Percentiles rank a stretch among this genome's conserved stretches.
phyloP scores from a whole-genome alignment of 2,113 vertebrate species.

The Dunckerocampus dactyliophorus region DNA sequence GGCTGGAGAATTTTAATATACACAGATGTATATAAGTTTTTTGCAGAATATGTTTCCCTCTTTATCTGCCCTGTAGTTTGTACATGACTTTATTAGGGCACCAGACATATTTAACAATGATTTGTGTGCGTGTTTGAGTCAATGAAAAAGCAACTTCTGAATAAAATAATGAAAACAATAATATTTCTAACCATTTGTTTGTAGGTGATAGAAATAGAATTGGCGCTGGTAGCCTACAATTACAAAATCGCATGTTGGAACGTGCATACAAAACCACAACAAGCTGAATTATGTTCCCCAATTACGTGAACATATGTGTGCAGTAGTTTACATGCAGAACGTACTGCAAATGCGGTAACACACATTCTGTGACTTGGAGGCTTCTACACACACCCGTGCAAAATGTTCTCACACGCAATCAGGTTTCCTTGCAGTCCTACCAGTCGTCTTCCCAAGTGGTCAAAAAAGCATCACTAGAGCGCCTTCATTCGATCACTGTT shows the following conservation, averaged over 20 bases:
- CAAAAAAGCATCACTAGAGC: slow-evolving; percentile 67
- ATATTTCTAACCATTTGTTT: too few relatives aligned
- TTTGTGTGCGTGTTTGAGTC: too few relatives aligned
- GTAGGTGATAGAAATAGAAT: too few relatives aligned
- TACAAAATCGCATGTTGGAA: neutral
- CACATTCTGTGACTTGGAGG: slow-evolving; percentile 6
- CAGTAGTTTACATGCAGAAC: neutral
- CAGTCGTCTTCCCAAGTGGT: slow-evolving; percentile 35
- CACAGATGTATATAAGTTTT: too few relatives aligned
- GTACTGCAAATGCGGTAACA: slow-evolving; percentile 5
- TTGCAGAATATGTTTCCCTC: too few relatives aligned
- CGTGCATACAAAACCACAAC: slow-evolving; percentile 1
- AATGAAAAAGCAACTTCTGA: too few relatives aligned
- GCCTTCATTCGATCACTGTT: slow-evolving; percentile 61
- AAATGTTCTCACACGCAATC: slow-evolving; percentile 9
- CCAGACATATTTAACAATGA: too few relatives aligned
- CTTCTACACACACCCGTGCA: slow-evolving; percentile 17
- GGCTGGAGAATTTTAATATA: too few relatives aligned
- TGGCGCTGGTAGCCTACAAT: neutral
- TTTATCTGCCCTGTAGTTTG: too few relatives aligned
- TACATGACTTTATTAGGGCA: too few relatives aligned
- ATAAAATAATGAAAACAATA: too few relatives aligned
- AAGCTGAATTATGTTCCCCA: slow-evolving; percentile 1
- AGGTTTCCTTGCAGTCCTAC: slow-evolving; percentile 17
- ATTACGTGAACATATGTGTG: slow-evolving; percentile 3